These are phyloP conservation scores for Eustalomyia histrio DNA, from an alignment of 2,888 invertebrate genomes.

Conservation along the genomic window DNA sequence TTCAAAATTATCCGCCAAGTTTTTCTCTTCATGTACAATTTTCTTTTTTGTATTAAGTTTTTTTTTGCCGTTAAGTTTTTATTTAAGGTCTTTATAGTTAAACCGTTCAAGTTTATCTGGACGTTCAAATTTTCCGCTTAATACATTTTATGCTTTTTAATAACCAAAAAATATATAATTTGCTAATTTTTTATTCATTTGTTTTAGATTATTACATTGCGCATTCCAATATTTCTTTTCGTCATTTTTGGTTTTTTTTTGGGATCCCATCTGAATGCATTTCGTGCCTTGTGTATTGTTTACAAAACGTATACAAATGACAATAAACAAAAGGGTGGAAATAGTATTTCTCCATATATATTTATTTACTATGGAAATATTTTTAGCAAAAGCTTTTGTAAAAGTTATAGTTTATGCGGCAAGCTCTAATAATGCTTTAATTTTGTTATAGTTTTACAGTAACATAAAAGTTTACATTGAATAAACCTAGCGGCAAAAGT, in stretches of 20 bases:
- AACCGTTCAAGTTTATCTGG: conserved; percentile 59
- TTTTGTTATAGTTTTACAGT: neutral
- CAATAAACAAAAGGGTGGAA: conserved; percentile 32
- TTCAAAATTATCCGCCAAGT: neutral
- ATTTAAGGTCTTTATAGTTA: conserved; percentile 31
- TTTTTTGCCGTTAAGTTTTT: conserved; percentile 17
- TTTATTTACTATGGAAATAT: neutral
- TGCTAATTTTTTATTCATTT: conserved; percentile 44
- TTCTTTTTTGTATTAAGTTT: neutral
- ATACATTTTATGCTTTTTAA: conserved; percentile 56
- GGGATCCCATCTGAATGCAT: conserved; percentile 35
- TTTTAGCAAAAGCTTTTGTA: conserved; percentile 17
- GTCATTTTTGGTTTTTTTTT: conserved; percentile 25
- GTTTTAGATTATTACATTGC: conserved; percentile 45
- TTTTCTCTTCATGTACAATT: neutral
- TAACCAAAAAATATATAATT: conserved; percentile 25
- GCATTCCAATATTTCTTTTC: conserved; percentile 14
- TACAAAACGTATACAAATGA: neutral
- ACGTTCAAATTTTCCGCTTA: conserved; percentile 53
- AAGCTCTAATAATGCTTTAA: conserved; percentile 8
- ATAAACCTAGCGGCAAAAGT: too few species aligned
- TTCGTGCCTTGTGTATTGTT: neutral
- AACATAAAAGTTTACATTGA: too few species aligned
- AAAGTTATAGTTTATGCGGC: conserved; percentile 20
- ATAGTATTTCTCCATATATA: conserved; percentile 18